phyloP scores from a whole-genome alignment of 2,888 invertebrate species.

The Psylliodes chrysocephalus region DNA sequence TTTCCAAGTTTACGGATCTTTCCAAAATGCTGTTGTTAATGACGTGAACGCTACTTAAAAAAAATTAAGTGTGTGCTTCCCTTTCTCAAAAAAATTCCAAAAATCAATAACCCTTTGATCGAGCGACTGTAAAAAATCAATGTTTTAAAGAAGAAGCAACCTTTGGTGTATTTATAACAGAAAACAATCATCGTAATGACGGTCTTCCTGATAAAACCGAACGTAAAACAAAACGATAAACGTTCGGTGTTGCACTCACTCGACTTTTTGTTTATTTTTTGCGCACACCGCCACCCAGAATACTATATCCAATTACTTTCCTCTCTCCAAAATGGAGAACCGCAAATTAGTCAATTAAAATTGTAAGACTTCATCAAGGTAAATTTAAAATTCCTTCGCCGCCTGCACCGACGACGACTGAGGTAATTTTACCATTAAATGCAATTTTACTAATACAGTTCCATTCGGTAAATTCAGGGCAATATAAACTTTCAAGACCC shows the following conservation, averaged over 20 bases:
- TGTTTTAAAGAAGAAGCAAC: too few species aligned
- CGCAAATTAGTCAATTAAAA: constrained; percentile 32
- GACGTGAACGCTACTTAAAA: too few species aligned
- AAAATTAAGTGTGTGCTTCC: too few species aligned
- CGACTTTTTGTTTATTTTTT: constrained; percentile 20
- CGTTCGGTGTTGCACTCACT: not conserved
- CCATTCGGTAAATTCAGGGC: constrained; percentile 19
- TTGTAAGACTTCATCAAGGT: constrained; percentile 30
- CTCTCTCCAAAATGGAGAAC: constrained; percentile 21
- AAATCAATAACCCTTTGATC: too few species aligned
- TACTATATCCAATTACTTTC: constrained; percentile 25
- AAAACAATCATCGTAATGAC: too few species aligned
- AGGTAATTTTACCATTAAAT: constrained; percentile 31
- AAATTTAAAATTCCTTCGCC: constrained; percentile 27
- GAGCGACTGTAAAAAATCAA: too few species aligned
- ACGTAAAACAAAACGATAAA: not conserved
- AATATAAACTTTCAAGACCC: constrained; percentile 8
- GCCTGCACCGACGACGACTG: too few species aligned
- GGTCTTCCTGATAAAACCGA: too few species aligned
- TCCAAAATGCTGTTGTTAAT: too few species aligned
- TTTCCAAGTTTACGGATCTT: too few species aligned
- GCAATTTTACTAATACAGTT: constrained; percentile 29
- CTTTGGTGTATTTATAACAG: too few species aligned
- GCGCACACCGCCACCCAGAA: constrained; percentile 26
- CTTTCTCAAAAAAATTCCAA: too few species aligned